Evolutionary conservation across 64 coral and sea anemone genomes (phyloP).

Genomic region (Dendrophyllia cribrosa): DNA sequence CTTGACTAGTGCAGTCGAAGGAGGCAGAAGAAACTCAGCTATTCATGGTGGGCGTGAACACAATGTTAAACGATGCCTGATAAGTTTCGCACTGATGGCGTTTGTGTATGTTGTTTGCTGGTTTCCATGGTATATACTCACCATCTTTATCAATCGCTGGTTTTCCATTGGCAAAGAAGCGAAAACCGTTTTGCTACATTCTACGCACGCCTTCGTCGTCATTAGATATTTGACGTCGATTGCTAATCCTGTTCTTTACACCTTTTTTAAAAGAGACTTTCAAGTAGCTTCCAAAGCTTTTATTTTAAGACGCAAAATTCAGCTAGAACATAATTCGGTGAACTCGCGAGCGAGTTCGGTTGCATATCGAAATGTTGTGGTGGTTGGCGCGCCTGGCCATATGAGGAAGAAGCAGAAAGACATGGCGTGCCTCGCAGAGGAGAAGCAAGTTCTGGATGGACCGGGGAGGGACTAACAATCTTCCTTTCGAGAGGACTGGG

Average conservation of each 20-base stretch:
- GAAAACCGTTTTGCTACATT: not conserved
- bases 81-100: conserved; percentile 41
- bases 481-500: no score
- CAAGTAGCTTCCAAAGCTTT: conserved; percentile 6
- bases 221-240: conserved; percentile 38
- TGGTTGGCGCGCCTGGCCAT: no score
- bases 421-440: no score
- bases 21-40: not conserved
- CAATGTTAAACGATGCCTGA: conserved; percentile 22
- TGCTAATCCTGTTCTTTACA: conserved; percentile 55
- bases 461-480: no score
- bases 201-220: conserved; percentile 24
- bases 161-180: not conserved
- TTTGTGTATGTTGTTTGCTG: conserved; percentile 45
- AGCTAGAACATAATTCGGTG: not conserved
- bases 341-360: no score
- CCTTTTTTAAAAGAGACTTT: conserved; percentile 63
- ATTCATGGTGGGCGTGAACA: not conserved
- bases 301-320: not conserved
- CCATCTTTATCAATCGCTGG: not conserved
- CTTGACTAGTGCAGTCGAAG: not conserved
- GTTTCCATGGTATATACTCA: conserved; percentile 57
- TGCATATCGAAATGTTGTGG: no score
- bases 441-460: no score
- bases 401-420: no score